Base-by-base conservation (phyloP, 2,888 invertebrate species). In the Agonopterix arenella region DNA sequence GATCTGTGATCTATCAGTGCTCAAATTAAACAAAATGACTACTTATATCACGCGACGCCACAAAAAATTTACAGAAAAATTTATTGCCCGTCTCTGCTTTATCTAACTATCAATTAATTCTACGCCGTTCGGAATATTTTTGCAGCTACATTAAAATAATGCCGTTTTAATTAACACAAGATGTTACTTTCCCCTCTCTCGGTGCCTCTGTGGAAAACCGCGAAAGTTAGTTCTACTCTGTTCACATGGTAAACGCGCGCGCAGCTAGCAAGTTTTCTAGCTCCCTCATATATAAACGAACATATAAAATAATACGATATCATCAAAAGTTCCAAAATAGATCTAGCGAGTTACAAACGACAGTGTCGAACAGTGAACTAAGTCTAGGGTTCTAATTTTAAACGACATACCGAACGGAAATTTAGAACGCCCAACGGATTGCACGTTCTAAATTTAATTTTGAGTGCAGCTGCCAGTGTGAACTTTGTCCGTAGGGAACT, bases 381-480 rank as follows among this genome's bases (percentile, higher is more conserved):
- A 82, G 78, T 79, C 81, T 79, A 73, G 70, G 63, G 77, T 73
- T 80, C 84, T 86, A 84, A 76, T 76, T 84, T 75, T 86, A 84
- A 76, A 73, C 76, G 71, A 74, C 84, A 82, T 84, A 77, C 83
- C 83, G 79, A 80, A 79, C 78, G 71, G 79, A 84, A 77, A 88
- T 86, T 83, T 88, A 83, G 86, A 83, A 73, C 88, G 70, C 73
- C 78, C 77, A 80, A 82, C 83, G 81, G 78, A 84, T 81, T 84
- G 83, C 83, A 76, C 68, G 79, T 73, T 77, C 84, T 84, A 82
- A 73, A 73, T 83, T 78, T 83, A 80, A 76, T 70, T 59, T 61
- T 68, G 71, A 78, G 70, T 81, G 85, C 88, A 86, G 84, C 84
- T 85, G 84, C 85, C 76, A 72, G 76, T 69, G 73, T 81, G 80